Evolutionary conservation across 2,797 vertebrate genomes (phyloP), one percentile per base, ranked within the genome.

Genomic region (Momotus momota): DNA sequence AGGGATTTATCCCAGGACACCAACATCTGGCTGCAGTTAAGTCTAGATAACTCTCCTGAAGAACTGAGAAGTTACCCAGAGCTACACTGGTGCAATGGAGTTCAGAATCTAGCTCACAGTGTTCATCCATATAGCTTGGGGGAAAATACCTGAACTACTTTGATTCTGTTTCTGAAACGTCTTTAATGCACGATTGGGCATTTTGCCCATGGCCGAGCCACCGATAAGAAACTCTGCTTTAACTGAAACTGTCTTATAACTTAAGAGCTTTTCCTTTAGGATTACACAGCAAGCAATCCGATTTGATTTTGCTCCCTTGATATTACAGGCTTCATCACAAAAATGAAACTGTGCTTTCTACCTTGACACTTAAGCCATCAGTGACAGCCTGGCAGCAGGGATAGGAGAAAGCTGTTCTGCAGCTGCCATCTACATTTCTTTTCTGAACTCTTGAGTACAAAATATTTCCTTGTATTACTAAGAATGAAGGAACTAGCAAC

Each of bases 241-340:
- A 85, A 57, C 88, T 72, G 70, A 90, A 97, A 93, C 62, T 60
- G 52, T 55, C 64, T 84, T 89, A 55, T 51, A 93, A 91, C 71
- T 84, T 90, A 49, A 96, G 93, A 91, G 57, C 41, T 94, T 92
- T 93, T 83, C 74, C 80, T 92, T 52, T 43, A 94, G 82, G 90
- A 96, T 96, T 94, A 94, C 66, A 87, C 62, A 88, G 80, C 78
- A 93, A 88, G 90, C 26, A 94, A 58, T 12, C 1, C 2, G 60
- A 91, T 90, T 96, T 95, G 93, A 93, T 95, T 90, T 88, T 86
- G 86, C 83, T 27, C 7, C 12, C 22, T 74, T 69, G 88, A 96
- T 96, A 81, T 73, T 88, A 72, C 67, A 77, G 55, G 45, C 67
- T 96, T 96, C 62, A 83, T 84, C 73, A 91, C 67, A 89, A 75